These are phyloP conservation scores for Pomatorhinus ruficollis DNA, from an alignment of 2,113 vertebrate genomes.

Conservation along the genomic window DNA sequence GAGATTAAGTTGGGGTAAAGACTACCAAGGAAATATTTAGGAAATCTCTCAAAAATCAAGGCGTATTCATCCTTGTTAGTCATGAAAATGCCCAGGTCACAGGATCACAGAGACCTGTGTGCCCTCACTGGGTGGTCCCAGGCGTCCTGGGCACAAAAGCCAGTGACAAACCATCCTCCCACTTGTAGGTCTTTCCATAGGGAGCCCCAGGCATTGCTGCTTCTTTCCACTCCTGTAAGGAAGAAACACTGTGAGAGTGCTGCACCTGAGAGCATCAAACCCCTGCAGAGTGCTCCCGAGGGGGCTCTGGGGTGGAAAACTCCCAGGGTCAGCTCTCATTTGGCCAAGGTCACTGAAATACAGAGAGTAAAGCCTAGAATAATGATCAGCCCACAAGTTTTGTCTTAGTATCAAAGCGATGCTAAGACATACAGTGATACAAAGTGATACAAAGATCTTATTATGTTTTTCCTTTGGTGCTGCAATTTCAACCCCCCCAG, in stretches of 20 bases:
- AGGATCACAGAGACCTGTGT: neutral
- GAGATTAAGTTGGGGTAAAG: neutral
- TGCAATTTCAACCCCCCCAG: neutral
- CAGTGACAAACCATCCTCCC: neutral
- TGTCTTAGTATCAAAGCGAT: neutral
- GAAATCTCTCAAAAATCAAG: neutral
- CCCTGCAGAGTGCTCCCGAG: neutral
- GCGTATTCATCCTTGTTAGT: neutral
- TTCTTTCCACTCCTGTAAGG: neutral
- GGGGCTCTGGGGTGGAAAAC: neutral
- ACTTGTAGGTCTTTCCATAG: neutral
- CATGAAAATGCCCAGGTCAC: neutral
- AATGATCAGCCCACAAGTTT: neutral
- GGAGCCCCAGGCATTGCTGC: neutral
- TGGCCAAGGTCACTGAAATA: neutral
- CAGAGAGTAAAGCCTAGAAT: neutral
- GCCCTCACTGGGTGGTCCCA: neutral
- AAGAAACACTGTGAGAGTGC: neutral
- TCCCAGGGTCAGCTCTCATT: neutral
- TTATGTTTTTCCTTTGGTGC: neutral
- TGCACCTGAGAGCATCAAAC: neutral
- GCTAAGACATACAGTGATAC: neutral
- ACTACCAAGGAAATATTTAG: neutral
- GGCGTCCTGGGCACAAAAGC: neutral
- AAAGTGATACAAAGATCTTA: neutral